These are phyloP conservation scores for Cheilinus undulatus DNA, from an alignment of 2,113 vertebrate species.

Conservation along the genomic window DNA sequence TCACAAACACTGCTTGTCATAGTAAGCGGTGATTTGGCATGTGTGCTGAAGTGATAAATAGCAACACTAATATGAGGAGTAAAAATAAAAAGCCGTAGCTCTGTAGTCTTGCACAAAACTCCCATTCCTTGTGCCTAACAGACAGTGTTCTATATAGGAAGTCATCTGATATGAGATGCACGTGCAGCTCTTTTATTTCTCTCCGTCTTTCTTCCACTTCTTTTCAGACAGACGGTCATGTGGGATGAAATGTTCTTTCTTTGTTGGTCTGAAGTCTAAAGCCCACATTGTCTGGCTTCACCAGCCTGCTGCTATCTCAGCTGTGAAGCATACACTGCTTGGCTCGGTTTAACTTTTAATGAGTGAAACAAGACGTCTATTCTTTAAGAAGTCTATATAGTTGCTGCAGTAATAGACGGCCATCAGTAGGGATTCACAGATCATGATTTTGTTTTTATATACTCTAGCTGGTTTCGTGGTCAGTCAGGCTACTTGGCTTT, in stretches of 20 bases:
- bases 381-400: background rate
- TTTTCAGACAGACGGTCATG: background rate
- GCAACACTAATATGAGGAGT: background rate
- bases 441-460: no score
- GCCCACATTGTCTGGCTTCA: background rate
- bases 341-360: background rate
- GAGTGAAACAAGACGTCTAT: background rate
- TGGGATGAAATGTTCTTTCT: background rate
- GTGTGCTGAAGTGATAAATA: no score
- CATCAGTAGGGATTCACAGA: no score
- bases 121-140: conserved; percentile 1
- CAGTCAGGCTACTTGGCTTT: no score
- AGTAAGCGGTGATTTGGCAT: no score
- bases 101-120: background rate
- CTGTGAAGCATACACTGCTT: background rate
- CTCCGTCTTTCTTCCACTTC: background rate
- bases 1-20: background rate
- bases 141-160: conserved; percentile 14
- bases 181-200: background rate
- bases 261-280: background rate
- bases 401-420: background rate
- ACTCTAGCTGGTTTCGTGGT: no score
- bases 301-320: no score
- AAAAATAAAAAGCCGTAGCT: background rate
- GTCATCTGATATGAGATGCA: conserved; percentile 12